A percentile compares a stretch with the other conserved stretches of the same genome.
phyloP scores from a whole-genome alignment of 2,797 vertebrate genomes.

The Karalla daura region DNA sequence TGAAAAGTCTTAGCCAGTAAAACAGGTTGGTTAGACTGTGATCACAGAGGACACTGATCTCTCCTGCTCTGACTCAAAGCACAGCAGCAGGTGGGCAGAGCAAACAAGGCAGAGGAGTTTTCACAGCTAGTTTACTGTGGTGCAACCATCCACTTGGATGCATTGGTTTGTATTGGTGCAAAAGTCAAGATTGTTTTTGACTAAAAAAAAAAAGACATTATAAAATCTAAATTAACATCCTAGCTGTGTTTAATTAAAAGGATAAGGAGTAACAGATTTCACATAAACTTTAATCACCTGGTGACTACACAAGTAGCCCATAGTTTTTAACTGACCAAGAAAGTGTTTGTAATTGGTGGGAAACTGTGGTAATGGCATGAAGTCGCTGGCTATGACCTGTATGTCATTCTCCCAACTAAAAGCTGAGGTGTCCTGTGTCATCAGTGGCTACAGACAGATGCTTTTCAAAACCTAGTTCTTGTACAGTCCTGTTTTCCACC shows the following conservation, averaged over 20 bases:
- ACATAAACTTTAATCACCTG: neutral
- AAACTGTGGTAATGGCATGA: too few relatives aligned
- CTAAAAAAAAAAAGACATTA: neutral
- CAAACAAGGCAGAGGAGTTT: neutral
- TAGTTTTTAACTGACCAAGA: too few relatives aligned
- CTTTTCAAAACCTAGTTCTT: neutral
- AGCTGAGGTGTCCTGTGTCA: neutral
- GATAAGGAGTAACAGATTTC: neutral
- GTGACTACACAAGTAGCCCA: neutral
- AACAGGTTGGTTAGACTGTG: neutral
- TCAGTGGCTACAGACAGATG: too few relatives aligned
- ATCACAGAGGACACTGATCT: conserved; percentile 11
- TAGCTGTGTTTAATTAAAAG: neutral
- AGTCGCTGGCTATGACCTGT: too few relatives aligned
- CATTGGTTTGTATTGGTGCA: too few relatives aligned
- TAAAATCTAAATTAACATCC: neutral
- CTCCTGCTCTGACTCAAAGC: neutral
- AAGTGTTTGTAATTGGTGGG: too few relatives aligned
- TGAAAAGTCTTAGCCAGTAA: neutral
- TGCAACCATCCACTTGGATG: neutral
- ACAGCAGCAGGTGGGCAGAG: neutral
- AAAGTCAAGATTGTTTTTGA: neutral
- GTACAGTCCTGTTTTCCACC: neutral
- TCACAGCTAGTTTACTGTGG: neutral
- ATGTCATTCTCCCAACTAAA: too few relatives aligned